phyloP scores from a whole-genome alignment of 2,797 vertebrate species.

The Tadarida brasiliensis region DNA sequence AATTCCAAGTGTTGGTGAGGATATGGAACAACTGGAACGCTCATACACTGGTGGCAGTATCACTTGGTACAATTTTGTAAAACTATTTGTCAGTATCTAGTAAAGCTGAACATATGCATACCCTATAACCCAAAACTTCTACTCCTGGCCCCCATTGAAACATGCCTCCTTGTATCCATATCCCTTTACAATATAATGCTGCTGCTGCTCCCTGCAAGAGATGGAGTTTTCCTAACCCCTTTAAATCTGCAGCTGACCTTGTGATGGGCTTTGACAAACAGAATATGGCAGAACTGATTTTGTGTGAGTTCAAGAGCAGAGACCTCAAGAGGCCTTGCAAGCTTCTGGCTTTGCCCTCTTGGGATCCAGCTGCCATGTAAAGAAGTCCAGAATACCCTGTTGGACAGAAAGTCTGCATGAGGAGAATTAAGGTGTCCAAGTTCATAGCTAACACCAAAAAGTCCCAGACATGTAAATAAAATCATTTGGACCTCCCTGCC shows the following conservation, averaged over 20 bases:
- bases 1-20: neutral
- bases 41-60: neutral
- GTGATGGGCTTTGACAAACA: neutral
- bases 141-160: neutral
- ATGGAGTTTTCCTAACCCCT: neutral
- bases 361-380: conserved; percentile 9
- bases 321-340: neutral
- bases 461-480: neutral
- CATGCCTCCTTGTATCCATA: neutral
- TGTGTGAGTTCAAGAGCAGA: neutral
- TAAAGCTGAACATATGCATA: neutral
- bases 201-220: neutral
- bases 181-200: neutral
- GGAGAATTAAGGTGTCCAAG: neutral
- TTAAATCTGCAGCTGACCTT: conserved; percentile 3
- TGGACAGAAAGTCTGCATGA: neutral
- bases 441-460: neutral
- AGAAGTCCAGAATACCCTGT: neutral
- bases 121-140: neutral
- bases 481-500: neutral
- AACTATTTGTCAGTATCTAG: neutral
- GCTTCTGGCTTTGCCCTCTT: neutral
- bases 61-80: neutral
- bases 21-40: neutral
- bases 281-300: conserved; percentile 22